Base-by-base conservation (phyloP, 23 tunicate genomes). In the Halocynthia roretzi region DNA sequence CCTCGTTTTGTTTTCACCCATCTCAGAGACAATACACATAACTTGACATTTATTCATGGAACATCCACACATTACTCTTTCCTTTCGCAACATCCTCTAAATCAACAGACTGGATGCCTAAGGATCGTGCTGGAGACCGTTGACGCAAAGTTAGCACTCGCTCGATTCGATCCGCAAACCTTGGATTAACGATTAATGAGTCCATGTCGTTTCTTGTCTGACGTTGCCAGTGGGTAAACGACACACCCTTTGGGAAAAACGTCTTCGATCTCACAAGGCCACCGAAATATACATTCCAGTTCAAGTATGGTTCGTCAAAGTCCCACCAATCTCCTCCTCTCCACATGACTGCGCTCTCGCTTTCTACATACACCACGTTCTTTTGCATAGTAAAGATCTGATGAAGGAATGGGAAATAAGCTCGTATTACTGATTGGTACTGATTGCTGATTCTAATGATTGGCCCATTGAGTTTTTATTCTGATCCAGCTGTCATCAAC, bases 311-410 rank as follows among this genome's bases (percentile, higher is more conserved):
- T 8, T 14, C 63, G 53, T 80, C 64, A 68, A 51, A 68, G 14
- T 20, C 62, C 83, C 83, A 80, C 49, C 21, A 19, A 51, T 80
- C 83, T 18, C 44, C 64, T 50, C 49, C 20, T 55, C 83, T 53
- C 56, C 56, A 80, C 83, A 80, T 68, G 11, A 22, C 17, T 8
- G 63, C 76, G 18, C 1, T 18, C 15, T 20, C 40, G 48, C 70
- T 68, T n/a, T 40, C 76, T 10, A 80, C 76, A 62, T 68, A 80
- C 7, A 80, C 10, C 4, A 80, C 76, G 61, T 80, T 80, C 19
- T 49, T 19, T 7, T 31, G 12, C 44, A 80, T 55, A 14, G 83
- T 31, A 8, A 80, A 69, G 12, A 22, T 31, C 83, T 80, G 44
- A 0, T 62, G 51, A 55, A 48, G 44, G 4, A 31, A 31, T 31